Evolutionary conservation across 2,888 invertebrate species (phyloP), one percentile per base, ranked within the genome.

Genomic region (Ceraclea dissimilis): DNA sequence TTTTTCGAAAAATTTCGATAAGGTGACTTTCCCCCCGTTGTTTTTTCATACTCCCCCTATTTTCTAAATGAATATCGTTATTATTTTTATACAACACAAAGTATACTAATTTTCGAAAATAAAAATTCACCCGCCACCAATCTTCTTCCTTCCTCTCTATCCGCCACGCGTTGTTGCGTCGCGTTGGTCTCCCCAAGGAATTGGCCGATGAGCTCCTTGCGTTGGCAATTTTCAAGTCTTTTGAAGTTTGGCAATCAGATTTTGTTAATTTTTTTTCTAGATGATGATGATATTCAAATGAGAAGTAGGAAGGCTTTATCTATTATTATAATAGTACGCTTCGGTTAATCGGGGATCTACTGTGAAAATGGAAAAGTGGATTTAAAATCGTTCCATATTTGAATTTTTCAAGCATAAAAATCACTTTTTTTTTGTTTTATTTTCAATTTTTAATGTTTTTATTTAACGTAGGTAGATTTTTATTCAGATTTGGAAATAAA

Each of bases 101-200:
- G 39, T 39, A 39, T 39, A 39, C 39, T 39, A 39, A 39, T 39
- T 39, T 39, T 39, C 39, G 39, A 39, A 39, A 39, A 39, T 31
- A 31, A 31, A 31, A 31, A 31, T 31, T 8, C 11, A 31, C n/a
- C n/a, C n/a, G n/a, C n/a, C n/a, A n/a, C n/a, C n/a, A n/a, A n/a
- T n/a, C n/a, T n/a, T n/a, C n/a, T n/a, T n/a, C n/a, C n/a, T n/a
- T n/a, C n/a, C n/a, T n/a, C n/a, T n/a, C n/a, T n/a, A n/a, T n/a
- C n/a, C n/a, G n/a, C n/a, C n/a, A n/a, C n/a, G n/a, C n/a, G n/a
- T n/a, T n/a, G n/a, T n/a, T 8, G 39, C 39, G 39, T 39, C 39
- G 4, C 4, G 13, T 16, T 4, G 5, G n/a, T 39, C 8, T 39
- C 39, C 16, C 39, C 13, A 16, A 16, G 39, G 39, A 39, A 39